A percentile compares a stretch with the other conserved stretches of the same genome.
Conservation (phyloP, 1,140 invertebrate species). For the Caenorhabditis brenneri region DNA sequence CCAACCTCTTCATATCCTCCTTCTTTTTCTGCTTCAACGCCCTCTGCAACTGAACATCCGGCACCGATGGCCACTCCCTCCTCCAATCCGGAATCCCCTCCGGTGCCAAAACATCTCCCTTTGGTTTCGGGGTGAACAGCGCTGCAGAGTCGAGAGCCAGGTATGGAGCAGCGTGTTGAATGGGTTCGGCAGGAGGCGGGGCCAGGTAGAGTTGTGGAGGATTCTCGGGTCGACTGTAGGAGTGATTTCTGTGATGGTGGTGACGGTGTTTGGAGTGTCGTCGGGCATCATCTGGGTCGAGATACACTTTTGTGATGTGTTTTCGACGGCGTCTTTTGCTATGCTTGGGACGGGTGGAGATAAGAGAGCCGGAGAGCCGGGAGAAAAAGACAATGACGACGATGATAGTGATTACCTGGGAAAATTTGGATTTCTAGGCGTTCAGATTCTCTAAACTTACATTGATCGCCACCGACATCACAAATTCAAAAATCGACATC, state of each 20-base stretch:
- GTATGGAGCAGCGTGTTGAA: background rate
- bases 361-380: constrained; percentile 7
- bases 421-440: too few relatives aligned
- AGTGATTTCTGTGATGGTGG: too few relatives aligned
- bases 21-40: background rate
- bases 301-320: constrained; percentile 3
- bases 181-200: background rate
- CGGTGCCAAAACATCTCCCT: background rate
- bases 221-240: background rate
- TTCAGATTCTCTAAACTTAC: constrained; percentile 58
- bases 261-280: too few relatives aligned
- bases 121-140: constrained; percentile 22
- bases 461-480: constrained; percentile 66
- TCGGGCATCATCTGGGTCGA: background rate
- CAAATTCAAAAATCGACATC: constrained; percentile 67
- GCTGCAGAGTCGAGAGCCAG: background rate
- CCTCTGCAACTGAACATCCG: constrained; percentile 19
- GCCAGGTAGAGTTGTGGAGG: background rate
- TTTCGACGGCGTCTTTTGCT: background rate
- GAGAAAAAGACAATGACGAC: background rate
- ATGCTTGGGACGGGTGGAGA: background rate
- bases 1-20: constrained; percentile 2
- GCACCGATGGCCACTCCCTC: constrained; percentile 16
- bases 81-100: background rate
- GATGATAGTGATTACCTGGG: constrained; percentile 12